A percentile compares a stretch with the other conserved stretches of the same genome.
Evolutionary conservation across 2,113 vertebrate species (phyloP).

Genomic region (Tragelaphus imberbis): DNA sequence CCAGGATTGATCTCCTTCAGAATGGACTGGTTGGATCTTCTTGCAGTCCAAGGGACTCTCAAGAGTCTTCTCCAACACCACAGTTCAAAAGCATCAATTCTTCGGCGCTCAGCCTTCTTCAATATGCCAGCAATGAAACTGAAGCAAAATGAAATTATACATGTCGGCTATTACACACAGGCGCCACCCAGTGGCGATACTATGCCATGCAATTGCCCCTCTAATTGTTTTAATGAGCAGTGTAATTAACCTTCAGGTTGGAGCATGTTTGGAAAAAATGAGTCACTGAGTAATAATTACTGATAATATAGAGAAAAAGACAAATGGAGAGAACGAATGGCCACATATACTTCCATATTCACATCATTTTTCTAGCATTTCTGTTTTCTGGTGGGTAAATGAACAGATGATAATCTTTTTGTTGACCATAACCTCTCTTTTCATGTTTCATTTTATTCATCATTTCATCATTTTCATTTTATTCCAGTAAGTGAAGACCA

Average conservation of each 20-base stretch:
- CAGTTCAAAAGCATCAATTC: too few relatives aligned
- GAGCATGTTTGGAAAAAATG: not conserved
- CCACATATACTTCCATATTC: not conserved
- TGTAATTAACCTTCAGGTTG: not conserved
- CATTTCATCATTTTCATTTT: too few relatives aligned
- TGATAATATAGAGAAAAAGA: not conserved
- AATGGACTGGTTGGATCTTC: too few relatives aligned
- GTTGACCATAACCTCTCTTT: not conserved
- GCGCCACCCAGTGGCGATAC: slow-evolving; percentile 8
- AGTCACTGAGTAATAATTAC: not conserved
- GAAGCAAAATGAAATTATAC: not conserved
- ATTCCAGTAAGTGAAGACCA: not conserved
- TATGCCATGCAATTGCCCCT: not conserved
- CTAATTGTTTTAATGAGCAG: not conserved
- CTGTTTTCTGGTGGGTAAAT: not conserved
- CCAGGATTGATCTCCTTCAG: too few relatives aligned
- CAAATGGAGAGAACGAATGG: not conserved
- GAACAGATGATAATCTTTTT: not conserved
- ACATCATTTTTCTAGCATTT: not conserved
- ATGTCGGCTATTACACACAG: not conserved
- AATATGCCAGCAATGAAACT: not conserved
- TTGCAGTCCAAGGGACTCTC: too few relatives aligned
- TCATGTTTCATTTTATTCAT: not conserved
- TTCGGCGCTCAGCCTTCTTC: too few relatives aligned
- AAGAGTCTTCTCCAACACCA: too few relatives aligned